Evolutionary conservation across 2,888 invertebrate genomes (phyloP).

Genomic region (Carabus problematicus): DNA sequence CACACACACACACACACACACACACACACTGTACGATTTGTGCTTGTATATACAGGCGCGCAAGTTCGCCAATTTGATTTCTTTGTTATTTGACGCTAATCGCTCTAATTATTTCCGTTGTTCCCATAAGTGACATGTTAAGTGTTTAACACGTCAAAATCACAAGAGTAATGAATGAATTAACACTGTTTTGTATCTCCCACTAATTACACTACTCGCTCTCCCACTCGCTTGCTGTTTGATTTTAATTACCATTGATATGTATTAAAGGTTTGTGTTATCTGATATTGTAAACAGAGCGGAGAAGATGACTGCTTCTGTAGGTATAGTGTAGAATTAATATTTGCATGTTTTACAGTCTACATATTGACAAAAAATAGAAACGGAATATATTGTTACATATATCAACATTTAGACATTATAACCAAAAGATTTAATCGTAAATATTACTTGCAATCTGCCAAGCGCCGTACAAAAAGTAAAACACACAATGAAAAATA

Average conservation of each 20-base stretch:
- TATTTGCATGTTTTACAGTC: no score
- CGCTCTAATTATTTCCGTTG: slow-evolving; percentile 32
- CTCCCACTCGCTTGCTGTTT: no score
- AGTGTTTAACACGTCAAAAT: slow-evolving; percentile 26
- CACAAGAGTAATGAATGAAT: slow-evolving; percentile 35
- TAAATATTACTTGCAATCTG: neutral
- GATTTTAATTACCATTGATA: no score
- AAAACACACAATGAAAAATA: slow-evolving; percentile 13
- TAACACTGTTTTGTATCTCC: slow-evolving; percentile 32
- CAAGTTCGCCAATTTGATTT: slow-evolving; percentile 13
- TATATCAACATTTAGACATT: no score
- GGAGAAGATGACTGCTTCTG: no score
- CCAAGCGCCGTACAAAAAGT: neutral
- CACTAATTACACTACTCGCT: slow-evolving; percentile 17
- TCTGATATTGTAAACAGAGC: no score
- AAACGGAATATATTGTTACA: no score
- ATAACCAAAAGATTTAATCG: neutral
- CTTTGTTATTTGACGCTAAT: slow-evolving; percentile 28
- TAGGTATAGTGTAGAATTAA: no score
- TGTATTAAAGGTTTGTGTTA: no score
- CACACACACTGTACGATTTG: neutral
- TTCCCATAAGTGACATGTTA: slow-evolving; percentile 27
- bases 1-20: no score
- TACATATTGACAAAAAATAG: no score
- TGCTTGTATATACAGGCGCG: neutral